Evolutionary conservation across 2,113 vertebrate species (phyloP).

Genomic region (Pelusios castaneus): DNA sequence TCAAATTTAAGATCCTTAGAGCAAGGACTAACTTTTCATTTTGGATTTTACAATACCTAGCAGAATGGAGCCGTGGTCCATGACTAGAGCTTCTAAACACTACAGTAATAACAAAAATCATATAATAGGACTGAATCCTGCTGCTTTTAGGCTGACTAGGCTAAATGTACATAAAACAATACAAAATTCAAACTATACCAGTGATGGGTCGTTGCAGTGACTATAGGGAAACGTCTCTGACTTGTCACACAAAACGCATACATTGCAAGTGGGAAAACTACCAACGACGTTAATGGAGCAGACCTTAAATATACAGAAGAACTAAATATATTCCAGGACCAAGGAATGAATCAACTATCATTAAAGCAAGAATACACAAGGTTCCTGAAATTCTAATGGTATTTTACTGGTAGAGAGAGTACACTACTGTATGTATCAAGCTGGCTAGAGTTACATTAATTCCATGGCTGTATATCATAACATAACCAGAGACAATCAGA

Average conservation of each 20-base stretch:
- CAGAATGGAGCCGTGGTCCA: background rate
- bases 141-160: background rate
- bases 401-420: background rate
- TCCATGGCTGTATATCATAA: background rate
- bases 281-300: background rate
- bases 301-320: background rate
- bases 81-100: background rate
- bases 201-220: background rate
- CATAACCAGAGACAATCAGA: background rate
- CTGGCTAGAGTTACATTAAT: slow-evolving; percentile 21
- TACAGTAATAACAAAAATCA: background rate
- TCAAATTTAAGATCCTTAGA: background rate
- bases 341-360: background rate
- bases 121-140: background rate
- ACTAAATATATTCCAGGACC: background rate
- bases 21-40: background rate
- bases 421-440: background rate
- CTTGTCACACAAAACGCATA: background rate
- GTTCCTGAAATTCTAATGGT: background rate
- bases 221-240: fast-evolving
- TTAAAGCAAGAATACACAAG: background rate
- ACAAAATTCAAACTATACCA: background rate
- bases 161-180: background rate
- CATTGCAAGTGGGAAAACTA: background rate
- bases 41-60: background rate